Base-by-base conservation (phyloP, 2,113 vertebrate species). In the Nyctibius bracteatus region DNA sequence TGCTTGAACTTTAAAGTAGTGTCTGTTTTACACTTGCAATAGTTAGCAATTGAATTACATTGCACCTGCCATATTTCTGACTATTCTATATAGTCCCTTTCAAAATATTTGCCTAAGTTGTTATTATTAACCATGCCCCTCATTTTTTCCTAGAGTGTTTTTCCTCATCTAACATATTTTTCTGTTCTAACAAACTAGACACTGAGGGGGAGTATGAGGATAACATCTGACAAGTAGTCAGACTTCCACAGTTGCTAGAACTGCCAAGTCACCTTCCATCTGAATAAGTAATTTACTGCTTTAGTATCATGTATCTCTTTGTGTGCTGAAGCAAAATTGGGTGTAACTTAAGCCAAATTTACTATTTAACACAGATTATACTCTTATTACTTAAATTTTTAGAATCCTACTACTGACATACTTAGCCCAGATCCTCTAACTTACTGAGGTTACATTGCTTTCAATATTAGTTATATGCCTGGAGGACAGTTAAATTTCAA, bases 191-290 rank as follows among this genome's bases (percentile, higher is more conserved):
- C 22, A 33, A 84, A 52, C n/a, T 66, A 37, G n/a, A 35, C 44
- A 4, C 25, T 85, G 81, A 82, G 58, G 44, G 47, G 59, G 63
- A 65, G 37, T 57, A 9, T 25, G 55, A 70, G 65, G 58, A 14
- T 59, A 82, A 41, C 44, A 72, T 20, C 49, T 92, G 68, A 67
- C 52, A 61, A 92, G 82, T 3, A 71, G 88, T 83, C 67, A 89
- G 47, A 75, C 70, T 89, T 81, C n/a, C 85, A 61, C 88, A 80
- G 5, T 52, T 81, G 41, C 86, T 86, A 33, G n/a, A 84, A 89
- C 57, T 95, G 88, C 92, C 91, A 91, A 94, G 83, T 94, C 95
- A 96, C 83, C 46, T 92, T 96, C 67, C 25, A 62, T 77, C 49
- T 66, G 62, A 80, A 71, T n/a, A 73, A 96, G 52, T 67, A 67